Base-by-base conservation (phyloP, 2,888 invertebrate genomes). In the Drosophila anceps region DNA sequence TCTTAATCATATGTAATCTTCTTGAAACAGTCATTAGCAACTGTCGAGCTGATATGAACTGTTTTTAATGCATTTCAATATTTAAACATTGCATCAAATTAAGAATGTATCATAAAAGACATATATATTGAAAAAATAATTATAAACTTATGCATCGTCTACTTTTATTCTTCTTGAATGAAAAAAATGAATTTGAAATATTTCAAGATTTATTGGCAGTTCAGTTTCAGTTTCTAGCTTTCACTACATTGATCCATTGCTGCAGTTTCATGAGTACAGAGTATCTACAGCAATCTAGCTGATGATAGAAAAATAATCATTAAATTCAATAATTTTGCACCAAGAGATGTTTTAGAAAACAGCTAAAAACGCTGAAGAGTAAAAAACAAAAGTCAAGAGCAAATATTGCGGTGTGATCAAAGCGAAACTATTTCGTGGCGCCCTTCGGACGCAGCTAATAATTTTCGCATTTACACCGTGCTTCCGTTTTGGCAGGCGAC, bases 401-500 rank as follows among this genome's bases (percentile, higher is more conserved):
- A 50, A 33, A 58, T 59, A 67, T 54, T 46, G 54, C 10, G 35
- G 27, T 27, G 29, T 10, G 43, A 51, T 61, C 58, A 46, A 27
- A 60, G 58, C 60, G 24, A 57, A 68, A 6, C 39, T 41, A 39
- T 76, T 76, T 60, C 35, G 44, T 67, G 82, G 81, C 82, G 86
- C 83, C 82, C 65, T 39, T n/a, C 41, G 58, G 86, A 64, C 83
- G 86, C 69, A 67, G 63, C 48, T 73, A 58, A 76, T 72, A 73
- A 68, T 81, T 81, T 84, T 70, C 70, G 41, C 73, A 67, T 82
- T 83, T 77, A 54, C 83, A 71, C 70, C 51, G 68, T 35, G 62
- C 62, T 78, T 88, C 81, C 84, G 71, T 80, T 84, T 88, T 88
- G 83, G 86, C 86, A 80, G 50, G 39, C 73, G 31, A 2, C 27